Base-by-base conservation (phyloP, 2,797 vertebrate genomes). In the Myotis vivesi region DNA sequence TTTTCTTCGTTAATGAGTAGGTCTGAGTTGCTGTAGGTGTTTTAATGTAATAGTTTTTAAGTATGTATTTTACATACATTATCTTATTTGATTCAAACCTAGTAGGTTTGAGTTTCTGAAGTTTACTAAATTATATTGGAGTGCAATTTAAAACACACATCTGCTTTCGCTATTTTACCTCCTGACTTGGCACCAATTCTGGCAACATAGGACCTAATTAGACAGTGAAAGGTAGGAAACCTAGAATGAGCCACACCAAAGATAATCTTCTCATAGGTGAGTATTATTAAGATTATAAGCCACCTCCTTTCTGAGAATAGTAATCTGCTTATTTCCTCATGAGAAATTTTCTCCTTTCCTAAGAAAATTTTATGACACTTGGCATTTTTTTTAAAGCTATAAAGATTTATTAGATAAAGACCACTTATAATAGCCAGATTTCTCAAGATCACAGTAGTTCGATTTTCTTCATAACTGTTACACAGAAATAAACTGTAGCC, bases 321-420 rank as follows among this genome's bases (percentile, higher is more conserved):
- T 57, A 77, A 85, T 71, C 92, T 17, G 71, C 41, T 94, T 87
- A 57, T 72, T 94, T 94, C 94, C 57, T 49, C 49, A 55, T 66
- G 28, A 68, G 49, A 88, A 86, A 23, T 72, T 92, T 93, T 90
- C 53, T 38, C 44, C 25, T 64, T 92, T 86, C 84, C 19, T 72
- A 75, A 94, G 46, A 81, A 92, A 87, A 81, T 85, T 53, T 88
- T 89, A 62, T 76, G 91, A 64, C 49, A 33, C 51, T 72, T 38
- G 38, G 38, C 38, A 38, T 53, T 53, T 88, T 90, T 80, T 20
- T 41, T 10, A 94, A 89, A 17, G 30, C 13, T 80, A 46, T 68
- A 75, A 83, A 96, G 94, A 62, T 55, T 68, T 64, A 87, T 68
- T 66, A 87, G 38, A 33, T 86, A 36, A 81, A 71, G 38, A 84